Base-by-base conservation (phyloP, 2,888 invertebrate genomes). In the Diaperis boleti region DNA sequence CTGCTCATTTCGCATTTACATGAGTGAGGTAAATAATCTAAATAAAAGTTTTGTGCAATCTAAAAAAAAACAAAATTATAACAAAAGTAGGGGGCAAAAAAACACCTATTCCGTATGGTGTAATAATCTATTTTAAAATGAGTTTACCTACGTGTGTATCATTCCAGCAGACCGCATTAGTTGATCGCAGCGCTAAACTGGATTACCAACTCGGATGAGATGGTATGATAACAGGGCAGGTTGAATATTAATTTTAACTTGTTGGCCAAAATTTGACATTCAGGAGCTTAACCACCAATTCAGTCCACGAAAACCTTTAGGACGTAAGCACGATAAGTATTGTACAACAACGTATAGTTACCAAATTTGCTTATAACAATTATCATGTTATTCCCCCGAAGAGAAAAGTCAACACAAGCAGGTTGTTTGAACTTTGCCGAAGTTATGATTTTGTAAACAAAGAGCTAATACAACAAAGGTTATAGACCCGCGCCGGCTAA, bases 161-260 rank as follows among this genome's bases (percentile, higher is more conserved):
- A 2, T 1, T 26, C 26, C 26, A 39, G 14, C 41, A 41, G 22
- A 54, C 41, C 41, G 54, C 54, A 41, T 54, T 54, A 54, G 54
- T 54, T 37, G 39, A 37, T 37, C 35, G 11, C n/a, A 22, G 52
- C 37, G 14, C 54, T 7, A 54, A 41, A 54, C 39, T 54, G 54
- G 15, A 54, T 54, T 54, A 54, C 13, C 26, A 20, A 41, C 54
- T 54, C 8, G 33, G 18, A 35, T 33, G 50, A 39, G 20, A 20
- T 37, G 37, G 15, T 37, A 54, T n/a, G 37, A 26, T 26, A 44
- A 22, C 44, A 13, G 1, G 10, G n/a, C 18, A n/a, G n/a, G 18
- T 20, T 6, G 13, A 20, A 14, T 26, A 44, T 44, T 44, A 44
- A 44, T 26, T 26, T 44, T 44, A 44, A 44, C 13, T 1, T 44